Base-by-base conservation (phyloP, 2,797 vertebrate genomes). In the Pagetopsis macropterus region DNA sequence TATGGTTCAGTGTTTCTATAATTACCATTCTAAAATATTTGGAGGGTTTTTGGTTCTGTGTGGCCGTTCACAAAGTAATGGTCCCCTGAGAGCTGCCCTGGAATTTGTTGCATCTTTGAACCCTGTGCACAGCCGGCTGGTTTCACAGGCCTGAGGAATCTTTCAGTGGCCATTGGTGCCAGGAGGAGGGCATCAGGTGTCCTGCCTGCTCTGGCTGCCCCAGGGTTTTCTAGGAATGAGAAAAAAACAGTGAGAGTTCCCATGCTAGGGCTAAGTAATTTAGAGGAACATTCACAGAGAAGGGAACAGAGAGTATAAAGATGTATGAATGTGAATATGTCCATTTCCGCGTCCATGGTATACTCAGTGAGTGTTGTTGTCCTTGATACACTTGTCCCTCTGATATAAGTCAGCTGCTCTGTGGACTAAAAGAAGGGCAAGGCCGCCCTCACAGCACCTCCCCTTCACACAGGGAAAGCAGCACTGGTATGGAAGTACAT, bases 101-200 rank as follows among this genome's bases (percentile, higher is more conserved):
- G 92, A 93, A 94, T 93, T 89, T 88, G 82, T 84, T 90, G 86
- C 91, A 89, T 91, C 87, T 92, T 91, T 92, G 91, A 92, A 92
- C 88, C 89, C 84, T 82, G 79, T 75, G 82, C 83, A 75, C 86
- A 90, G 86, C 89, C 82, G 81, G 76, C 83, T 81, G 84, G 66
- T 92, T 93, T 93, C 91, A 92, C 90, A 87, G 88, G 87, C 88
- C 88, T 92, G 88, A 91, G 91, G 90, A 94, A 93, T 94, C 92
- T 90, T 87, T 90, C 82, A 84, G 88, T 91, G 91, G 87, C 83
- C 79, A 82, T 90, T 85, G 82, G 89, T 93, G 93, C 91, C 89
- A 93, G 90, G 90, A 88, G 86, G 87, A 90, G 87, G 81, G 88
- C 87, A 92, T 93, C 88, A 91, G 87, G 87, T 91, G 89, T 89